Conservation (phyloP, 2,888 invertebrate species). For the Microdon myrmicae region DNA sequence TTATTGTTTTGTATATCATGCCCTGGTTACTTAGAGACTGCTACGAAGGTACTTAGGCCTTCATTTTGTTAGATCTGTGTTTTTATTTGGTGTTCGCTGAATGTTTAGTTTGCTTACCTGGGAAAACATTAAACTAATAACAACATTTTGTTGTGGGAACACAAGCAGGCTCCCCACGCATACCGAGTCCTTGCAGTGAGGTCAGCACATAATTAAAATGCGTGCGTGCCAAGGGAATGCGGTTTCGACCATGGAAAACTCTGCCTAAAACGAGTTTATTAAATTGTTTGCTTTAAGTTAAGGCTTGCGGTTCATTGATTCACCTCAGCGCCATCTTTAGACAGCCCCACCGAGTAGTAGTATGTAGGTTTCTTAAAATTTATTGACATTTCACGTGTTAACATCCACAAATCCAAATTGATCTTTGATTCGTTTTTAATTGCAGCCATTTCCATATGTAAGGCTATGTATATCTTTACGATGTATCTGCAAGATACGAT, state of each 20-base stretch:
- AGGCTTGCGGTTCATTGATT: slow-evolving; percentile 17
- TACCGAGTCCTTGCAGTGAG: slow-evolving; percentile 48
- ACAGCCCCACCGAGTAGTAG: neutral
- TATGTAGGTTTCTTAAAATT: slow-evolving; percentile 30
- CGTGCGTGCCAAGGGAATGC: slow-evolving; percentile 25
- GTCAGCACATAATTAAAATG: slow-evolving; percentile 48
- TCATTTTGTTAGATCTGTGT: slow-evolving; percentile 9
- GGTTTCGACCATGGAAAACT: slow-evolving; percentile 11
- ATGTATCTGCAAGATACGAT: slow-evolving; percentile 50
- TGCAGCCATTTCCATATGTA: slow-evolving; percentile 46
- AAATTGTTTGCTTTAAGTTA: slow-evolving; percentile 22
- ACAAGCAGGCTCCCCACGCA: no score
- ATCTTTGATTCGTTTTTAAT: slow-evolving; percentile 56
- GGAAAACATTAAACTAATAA: slow-evolving; percentile 67
- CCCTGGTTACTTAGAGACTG: slow-evolving; percentile 2
- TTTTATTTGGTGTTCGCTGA: slow-evolving; percentile 26
- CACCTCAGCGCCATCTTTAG: neutral
- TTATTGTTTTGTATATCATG: slow-evolving; percentile 22
- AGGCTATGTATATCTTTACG: slow-evolving; percentile 45
- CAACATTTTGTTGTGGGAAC: slow-evolving; percentile 58
- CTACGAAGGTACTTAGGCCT: slow-evolving; percentile 1
- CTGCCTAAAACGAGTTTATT: slow-evolving; percentile 1
- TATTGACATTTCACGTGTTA: slow-evolving; percentile 52
- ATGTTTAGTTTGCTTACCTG: slow-evolving; percentile 45
- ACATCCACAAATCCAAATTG: slow-evolving; percentile 53